Percentiles rank a stretch among this genome's conserved stretches.
Evolutionary conservation across 2,113 vertebrate species (phyloP).

Genomic region (Petaurus breviceps): DNA sequence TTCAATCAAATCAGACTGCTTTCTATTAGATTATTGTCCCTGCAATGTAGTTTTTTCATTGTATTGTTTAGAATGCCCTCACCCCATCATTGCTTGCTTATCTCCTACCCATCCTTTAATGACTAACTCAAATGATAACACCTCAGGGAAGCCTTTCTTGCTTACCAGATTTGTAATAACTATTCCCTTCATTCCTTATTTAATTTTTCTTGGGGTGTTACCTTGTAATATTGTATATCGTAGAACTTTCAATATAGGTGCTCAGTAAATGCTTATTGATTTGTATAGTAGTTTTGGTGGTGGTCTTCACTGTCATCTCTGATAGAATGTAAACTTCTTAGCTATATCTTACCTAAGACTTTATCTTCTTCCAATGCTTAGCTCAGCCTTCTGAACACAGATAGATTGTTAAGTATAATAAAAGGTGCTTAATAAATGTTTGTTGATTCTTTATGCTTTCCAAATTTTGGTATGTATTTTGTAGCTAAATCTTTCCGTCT

Average conservation of each 20-base stretch:
- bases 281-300: background rate
- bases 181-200: too few relatives aligned
- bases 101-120: too few relatives aligned
- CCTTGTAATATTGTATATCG: background rate
- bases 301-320: background rate
- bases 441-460: background rate
- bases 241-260: background rate
- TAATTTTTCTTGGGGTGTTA: background rate
- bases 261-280: background rate
- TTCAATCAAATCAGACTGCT: too few relatives aligned
- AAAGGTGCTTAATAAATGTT: background rate
- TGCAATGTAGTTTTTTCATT: too few relatives aligned
- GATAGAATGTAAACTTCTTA: background rate
- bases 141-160: too few relatives aligned
- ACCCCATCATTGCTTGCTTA: too few relatives aligned
- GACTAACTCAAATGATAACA: too few relatives aligned
- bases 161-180: too few relatives aligned
- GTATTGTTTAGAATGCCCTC: too few relatives aligned
- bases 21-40: too few relatives aligned
- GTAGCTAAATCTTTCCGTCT: background rate
- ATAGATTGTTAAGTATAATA: background rate
- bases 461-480: background rate
- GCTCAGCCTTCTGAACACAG: background rate
- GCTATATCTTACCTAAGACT: background rate
- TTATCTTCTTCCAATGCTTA: background rate